A percentile compares a stretch with the other conserved stretches of the same genome.
phyloP scores from a whole-genome alignment of 1,140 invertebrate genomes.

The Drosophila miranda region DNA sequence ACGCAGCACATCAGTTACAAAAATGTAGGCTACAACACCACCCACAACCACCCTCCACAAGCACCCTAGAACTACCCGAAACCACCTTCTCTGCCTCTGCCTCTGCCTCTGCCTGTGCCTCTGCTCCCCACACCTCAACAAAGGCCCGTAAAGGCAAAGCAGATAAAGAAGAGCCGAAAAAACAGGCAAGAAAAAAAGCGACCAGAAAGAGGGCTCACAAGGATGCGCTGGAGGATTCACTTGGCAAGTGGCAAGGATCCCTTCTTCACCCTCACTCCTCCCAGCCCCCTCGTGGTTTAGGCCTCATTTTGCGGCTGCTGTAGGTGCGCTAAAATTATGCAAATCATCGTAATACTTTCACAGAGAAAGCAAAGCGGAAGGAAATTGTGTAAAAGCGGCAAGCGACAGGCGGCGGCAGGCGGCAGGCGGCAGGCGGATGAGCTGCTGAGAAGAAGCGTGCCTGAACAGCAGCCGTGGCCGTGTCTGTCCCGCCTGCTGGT shows the following conservation, averaged over 20 bases:
- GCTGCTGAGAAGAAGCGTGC: conserved; percentile 2
- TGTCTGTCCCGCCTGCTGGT: conserved; percentile 38
- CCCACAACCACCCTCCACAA: not conserved
- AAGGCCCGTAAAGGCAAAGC: conserved; percentile 51
- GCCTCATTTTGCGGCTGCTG: conserved; percentile 54
- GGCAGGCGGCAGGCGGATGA: not conserved
- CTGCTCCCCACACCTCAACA: conserved; percentile 28
- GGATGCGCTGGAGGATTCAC: conserved; percentile 44
- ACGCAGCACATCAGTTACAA: conserved; percentile 77
- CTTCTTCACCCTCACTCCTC: too few relatives aligned
- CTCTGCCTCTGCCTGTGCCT: not conserved
- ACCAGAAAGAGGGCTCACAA: conserved; percentile 35
- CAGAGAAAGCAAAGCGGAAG: conserved; percentile 65
- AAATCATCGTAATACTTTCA: conserved; percentile 80
- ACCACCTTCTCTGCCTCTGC: not conserved
- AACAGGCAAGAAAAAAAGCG: conserved; percentile 27
- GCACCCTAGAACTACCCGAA: conserved; percentile 2
- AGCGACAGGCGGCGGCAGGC: conserved; percentile 18
- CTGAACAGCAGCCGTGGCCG: conserved; percentile 27
- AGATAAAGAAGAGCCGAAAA: conserved; percentile 63
- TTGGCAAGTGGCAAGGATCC: conserved; percentile 14
- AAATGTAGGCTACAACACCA: conserved; percentile 64
- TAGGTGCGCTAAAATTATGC: conserved; percentile 78
- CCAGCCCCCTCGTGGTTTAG: conserved; percentile 29
- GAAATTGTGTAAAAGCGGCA: conserved; percentile 66